These are phyloP conservation scores for Sphaerolaimus hirsutus DNA, from an alignment of 2,888 invertebrate species.

Conservation along the genomic window DNA sequence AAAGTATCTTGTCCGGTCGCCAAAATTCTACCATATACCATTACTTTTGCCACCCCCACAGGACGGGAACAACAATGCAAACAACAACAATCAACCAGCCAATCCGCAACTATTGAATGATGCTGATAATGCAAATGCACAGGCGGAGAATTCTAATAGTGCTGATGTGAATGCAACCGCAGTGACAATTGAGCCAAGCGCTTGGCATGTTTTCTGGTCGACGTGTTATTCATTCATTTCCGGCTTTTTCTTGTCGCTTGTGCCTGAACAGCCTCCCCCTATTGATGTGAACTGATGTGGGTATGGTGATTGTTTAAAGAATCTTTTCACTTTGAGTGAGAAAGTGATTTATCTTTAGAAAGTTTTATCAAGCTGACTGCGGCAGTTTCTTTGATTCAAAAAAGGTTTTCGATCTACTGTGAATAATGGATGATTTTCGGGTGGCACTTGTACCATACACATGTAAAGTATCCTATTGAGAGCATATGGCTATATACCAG, in stretches of 20 bases:
- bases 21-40: too few relatives aligned
- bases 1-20: too few relatives aligned
- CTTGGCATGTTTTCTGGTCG: slow-evolving; percentile 33
- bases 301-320: too few relatives aligned
- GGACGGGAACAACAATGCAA: slow-evolving; percentile 9
- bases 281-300: background rate
- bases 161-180: background rate
- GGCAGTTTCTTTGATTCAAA: too few relatives aligned
- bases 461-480: too few relatives aligned
- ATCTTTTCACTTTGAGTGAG: too few relatives aligned
- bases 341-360: too few relatives aligned
- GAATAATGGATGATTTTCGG: too few relatives aligned
- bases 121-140: slow-evolving; percentile 1
- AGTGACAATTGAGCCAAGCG: slow-evolving; percentile 4
- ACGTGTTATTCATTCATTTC: slow-evolving; percentile 59
- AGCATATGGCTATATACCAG: too few relatives aligned
- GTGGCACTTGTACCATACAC: too few relatives aligned
- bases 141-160: background rate
- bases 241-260: slow-evolving; percentile 71
- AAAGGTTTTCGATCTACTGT: too few relatives aligned
- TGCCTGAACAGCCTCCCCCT: slow-evolving; percentile 53
- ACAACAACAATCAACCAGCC: background rate
- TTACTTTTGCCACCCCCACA: background rate
- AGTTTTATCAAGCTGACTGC: too few relatives aligned
- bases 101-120: slow-evolving; percentile 9